Conservation (phyloP, 2,888 invertebrate genomes). For the Chalcis sispes region DNA sequence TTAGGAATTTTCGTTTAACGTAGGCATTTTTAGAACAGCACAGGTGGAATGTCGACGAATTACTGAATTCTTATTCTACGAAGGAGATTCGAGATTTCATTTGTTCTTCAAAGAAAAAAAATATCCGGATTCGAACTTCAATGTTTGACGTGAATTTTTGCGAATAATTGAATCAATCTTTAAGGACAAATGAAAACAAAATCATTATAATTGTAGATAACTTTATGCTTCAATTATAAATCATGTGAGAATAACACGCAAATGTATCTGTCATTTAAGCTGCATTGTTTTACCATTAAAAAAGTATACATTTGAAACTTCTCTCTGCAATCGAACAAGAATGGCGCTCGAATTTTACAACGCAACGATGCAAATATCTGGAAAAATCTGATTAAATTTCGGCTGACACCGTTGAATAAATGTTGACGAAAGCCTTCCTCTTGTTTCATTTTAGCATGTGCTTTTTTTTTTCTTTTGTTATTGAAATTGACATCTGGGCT, state of each 20-base stretch:
- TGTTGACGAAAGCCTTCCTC: conserved; percentile 32
- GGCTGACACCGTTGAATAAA: conserved; percentile 28
- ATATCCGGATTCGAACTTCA: neutral
- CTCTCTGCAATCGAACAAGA: too few relatives aligned
- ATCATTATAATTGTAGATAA: neutral
- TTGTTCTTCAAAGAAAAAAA: neutral
- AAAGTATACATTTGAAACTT: too few relatives aligned
- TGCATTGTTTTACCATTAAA: too few relatives aligned
- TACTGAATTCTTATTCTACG: too few relatives aligned
- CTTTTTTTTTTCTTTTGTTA: too few relatives aligned
- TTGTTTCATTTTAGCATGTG: too few relatives aligned
- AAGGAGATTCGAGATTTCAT: neutral
- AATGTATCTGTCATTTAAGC: too few relatives aligned
- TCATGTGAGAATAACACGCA: too few relatives aligned
- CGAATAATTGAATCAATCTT: too few relatives aligned
- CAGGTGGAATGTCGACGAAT: neutral
- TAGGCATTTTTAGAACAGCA: neutral
- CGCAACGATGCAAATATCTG: conserved; percentile 1
- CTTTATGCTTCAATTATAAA: too few relatives aligned
- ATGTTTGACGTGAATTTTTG: too few relatives aligned
- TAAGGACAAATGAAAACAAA: neutral
- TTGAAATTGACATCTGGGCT: too few relatives aligned
- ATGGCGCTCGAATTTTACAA: neutral
- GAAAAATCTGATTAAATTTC: conserved; percentile 29
- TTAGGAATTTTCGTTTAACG: neutral